Evolutionary conservation across 2,797 vertebrate species (phyloP).

Genomic region (Ficedula albicollis): DNA sequence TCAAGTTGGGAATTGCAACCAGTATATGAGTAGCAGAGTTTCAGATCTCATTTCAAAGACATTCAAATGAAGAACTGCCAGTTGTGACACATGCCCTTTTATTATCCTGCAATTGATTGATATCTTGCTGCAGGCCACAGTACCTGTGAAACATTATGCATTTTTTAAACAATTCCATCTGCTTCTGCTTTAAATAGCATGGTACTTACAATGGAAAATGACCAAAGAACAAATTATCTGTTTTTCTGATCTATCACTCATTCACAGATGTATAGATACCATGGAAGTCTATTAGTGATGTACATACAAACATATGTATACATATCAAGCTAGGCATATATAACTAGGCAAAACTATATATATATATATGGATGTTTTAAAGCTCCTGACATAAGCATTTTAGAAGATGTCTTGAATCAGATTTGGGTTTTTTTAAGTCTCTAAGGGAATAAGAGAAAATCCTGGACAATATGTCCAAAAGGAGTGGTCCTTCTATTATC

Average conservation of each 20-base stretch:
- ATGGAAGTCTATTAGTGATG: neutral
- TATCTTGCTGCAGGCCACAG: neutral
- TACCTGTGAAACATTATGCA: neutral
- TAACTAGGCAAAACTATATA: fast-evolving
- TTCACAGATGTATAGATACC: neutral
- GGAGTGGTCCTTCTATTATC: neutral
- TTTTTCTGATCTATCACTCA: neutral
- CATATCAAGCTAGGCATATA: neutral
- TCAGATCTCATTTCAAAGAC: constrained; percentile 33
- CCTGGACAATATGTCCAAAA: neutral
- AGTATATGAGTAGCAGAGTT: neutral
- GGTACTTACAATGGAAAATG: neutral
- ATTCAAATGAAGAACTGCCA: constrained; percentile 2
- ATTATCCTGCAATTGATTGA: neutral
- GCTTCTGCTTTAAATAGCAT: neutral
- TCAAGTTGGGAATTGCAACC: neutral
- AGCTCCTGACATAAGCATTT: neutral
- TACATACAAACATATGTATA: fast-evolving
- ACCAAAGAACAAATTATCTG: neutral
- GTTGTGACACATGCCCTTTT: neutral
- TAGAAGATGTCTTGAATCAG: neutral
- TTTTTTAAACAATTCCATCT: neutral
- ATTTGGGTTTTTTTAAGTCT: neutral
- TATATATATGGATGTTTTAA: neutral
- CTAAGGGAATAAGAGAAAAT: neutral